Conservation (phyloP, 2,113 vertebrate genomes). For the Hippocampus comes region DNA sequence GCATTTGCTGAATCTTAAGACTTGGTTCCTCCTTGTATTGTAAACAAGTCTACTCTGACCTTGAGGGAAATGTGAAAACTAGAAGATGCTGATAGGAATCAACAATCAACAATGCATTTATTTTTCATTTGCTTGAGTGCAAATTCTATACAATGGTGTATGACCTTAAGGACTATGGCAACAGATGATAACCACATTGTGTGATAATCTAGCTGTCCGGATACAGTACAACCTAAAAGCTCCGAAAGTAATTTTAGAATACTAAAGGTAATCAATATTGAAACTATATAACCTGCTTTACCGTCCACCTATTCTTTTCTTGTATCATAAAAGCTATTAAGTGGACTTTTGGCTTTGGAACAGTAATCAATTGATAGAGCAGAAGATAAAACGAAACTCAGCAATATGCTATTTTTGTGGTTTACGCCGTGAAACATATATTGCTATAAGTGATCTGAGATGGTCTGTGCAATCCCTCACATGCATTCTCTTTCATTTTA, state of each 20-base stretch:
- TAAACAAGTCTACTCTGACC: too few species aligned
- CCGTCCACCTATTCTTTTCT: constrained; percentile 70
- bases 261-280: constrained; percentile 79
- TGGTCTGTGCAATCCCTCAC: constrained; percentile 56
- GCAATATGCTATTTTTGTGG: constrained; percentile 71
- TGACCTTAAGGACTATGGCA: constrained; percentile 31
- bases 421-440: constrained; percentile 68
- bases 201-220: constrained; percentile 49
- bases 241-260: constrained; percentile 76
- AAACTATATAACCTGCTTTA: constrained; percentile 76
- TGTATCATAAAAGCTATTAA: constrained; percentile 68
- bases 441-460: constrained; percentile 72
- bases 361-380: constrained; percentile 41
- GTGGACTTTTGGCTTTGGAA: constrained; percentile 52
- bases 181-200: constrained; percentile 62
- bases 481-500: constrained; percentile 27
- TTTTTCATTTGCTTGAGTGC: too few species aligned
- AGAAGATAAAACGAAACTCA: constrained; percentile 55
- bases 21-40: too few species aligned
- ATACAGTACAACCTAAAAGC: constrained; percentile 47
- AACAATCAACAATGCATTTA: too few species aligned
- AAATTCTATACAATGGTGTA: neutral
- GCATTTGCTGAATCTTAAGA: too few species aligned
- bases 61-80: too few species aligned
- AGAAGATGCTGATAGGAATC: too few species aligned